A percentile compares a stretch with the other conserved stretches of the same genome.
phyloP scores from a whole-genome alignment of 2,113 vertebrate genomes.

The Salvelinus namaycush region DNA sequence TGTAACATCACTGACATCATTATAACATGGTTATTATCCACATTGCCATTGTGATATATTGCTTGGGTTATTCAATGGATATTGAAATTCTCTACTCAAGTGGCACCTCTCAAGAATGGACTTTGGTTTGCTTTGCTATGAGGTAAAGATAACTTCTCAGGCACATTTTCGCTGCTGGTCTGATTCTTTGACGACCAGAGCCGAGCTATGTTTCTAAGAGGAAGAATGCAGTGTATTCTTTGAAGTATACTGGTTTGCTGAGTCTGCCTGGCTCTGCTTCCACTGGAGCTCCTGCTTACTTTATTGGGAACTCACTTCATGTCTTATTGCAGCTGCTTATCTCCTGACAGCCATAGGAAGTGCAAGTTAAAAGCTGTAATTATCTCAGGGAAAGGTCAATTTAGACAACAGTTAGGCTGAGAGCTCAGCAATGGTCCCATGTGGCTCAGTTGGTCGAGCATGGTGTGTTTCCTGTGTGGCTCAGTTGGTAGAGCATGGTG shows the following conservation, averaged over 20 bases:
- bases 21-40: no score
- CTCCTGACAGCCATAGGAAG: background rate
- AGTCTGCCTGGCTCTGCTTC: background rate
- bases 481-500: no score
- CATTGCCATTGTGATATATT: no score
- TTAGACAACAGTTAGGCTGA: background rate
- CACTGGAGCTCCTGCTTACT: background rate
- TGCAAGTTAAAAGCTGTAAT: background rate
- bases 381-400: background rate
- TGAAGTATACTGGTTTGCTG: background rate
- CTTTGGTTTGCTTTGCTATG: background rate
- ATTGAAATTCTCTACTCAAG: no score
- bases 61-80: no score
- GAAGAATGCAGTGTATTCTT: background rate
- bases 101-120: no score
- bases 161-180: background rate
- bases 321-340: background rate
- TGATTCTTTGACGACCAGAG: background rate
- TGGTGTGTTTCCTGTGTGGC: no score
- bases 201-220: background rate
- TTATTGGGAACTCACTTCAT: conserved; percentile 11
- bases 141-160: background rate
- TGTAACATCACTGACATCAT: no score
- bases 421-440: no score
- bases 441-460: no score